Evolutionary conservation across 1,140 invertebrate species (phyloP).

Genomic region (Ooceraea biroi): DNA sequence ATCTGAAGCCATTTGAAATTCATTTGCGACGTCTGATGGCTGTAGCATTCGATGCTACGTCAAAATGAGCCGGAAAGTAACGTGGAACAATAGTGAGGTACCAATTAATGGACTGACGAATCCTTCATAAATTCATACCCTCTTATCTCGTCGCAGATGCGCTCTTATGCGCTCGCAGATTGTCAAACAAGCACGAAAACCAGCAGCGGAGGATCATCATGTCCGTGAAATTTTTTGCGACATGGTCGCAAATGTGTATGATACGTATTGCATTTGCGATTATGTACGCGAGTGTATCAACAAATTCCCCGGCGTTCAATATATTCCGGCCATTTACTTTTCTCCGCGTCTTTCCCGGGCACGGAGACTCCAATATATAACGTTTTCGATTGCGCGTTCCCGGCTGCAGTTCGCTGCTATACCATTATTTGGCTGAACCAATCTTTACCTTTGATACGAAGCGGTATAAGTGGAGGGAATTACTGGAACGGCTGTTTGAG

Average conservation of each 20-base stretch:
- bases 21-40: too few relatives aligned
- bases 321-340: slow-evolving; percentile 53
- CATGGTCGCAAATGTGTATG: background rate
- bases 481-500: slow-evolving; percentile 67
- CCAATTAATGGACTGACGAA: too few relatives aligned
- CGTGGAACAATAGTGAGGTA: too few relatives aligned
- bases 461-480: slow-evolving; percentile 63
- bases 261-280: slow-evolving; percentile 4
- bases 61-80: too few relatives aligned
- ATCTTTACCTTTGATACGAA: slow-evolving; percentile 69
- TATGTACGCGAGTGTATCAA: slow-evolving; percentile 25
- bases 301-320: slow-evolving; percentile 31
- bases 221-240: background rate
- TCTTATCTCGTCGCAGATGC: too few relatives aligned
- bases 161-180: too few relatives aligned
- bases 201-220: background rate
- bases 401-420: slow-evolving; percentile 59
- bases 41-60: too few relatives aligned
- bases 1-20: background rate
- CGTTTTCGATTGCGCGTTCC: slow-evolving; percentile 48
- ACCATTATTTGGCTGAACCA: slow-evolving; percentile 67
- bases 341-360: slow-evolving; percentile 45
- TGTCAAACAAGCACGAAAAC: background rate
- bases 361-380: slow-evolving; percentile 42
- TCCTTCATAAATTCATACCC: too few relatives aligned